Base-by-base conservation (phyloP, 2,113 vertebrate genomes). In the Limanda limanda region DNA sequence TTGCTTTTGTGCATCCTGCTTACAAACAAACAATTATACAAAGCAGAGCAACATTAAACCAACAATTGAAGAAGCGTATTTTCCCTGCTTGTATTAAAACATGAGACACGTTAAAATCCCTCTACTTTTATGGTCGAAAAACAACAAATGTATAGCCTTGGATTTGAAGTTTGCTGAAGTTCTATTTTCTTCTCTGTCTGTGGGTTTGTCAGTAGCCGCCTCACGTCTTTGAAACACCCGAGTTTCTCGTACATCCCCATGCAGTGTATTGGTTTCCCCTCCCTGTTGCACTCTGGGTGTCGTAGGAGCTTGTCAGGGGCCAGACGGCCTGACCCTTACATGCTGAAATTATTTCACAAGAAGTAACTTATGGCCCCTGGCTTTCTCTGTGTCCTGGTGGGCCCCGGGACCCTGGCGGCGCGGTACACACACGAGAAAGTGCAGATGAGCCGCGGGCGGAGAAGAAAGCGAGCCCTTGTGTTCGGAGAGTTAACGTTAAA, bases 401-500 rank as follows among this genome's bases (percentile, higher is more conserved):
- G 75, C 75, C 74, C 14, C 47, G 47, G 47, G 47, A 0, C 17
- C 47, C 47, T 51, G 47, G 47, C 47, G 20, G 47, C 4, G 15
- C 47, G 1, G 47, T 7, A 18, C 47, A 18, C 18, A 4, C 18
- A 17, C 17, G 17, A 51, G 15, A 18, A 51, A 17, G 47, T 51
- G 47, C 64, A 71, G 80, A 76, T 67, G 79, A 80, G 70, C 76
- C 52, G 71, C 65, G 37, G 62, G 71, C 13, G 40, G 82, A 74
- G 83, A 89, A 86, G 81, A 91, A 91, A 89, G 88, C 55, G 59
- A 35, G 63, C 68, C 66, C 74, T 81, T 87, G 84, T 87, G 74
- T 66, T 71, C 47, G n/a, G 81, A 82, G 85, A 85, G 87, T 91
- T 84, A 87, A 89, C 83, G 79, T 91, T 89, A 89, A 92, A 31